These are phyloP conservation scores for Epistrophe eligans DNA, from an alignment of 2,888 invertebrate species.

Conservation along the genomic window DNA sequence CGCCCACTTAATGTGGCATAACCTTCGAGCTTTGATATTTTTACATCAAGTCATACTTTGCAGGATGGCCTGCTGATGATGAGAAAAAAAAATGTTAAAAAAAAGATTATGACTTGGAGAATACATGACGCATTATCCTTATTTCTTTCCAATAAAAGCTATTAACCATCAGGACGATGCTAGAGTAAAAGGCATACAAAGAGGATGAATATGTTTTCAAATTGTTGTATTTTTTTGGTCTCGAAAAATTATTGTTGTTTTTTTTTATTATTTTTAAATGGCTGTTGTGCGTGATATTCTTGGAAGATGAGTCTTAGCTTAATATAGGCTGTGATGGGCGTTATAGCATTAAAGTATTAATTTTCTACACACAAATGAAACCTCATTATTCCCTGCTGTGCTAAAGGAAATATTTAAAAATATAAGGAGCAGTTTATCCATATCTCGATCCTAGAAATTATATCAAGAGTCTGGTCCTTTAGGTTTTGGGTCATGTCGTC, in stretches of 20 bases:
- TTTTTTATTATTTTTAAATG: slow-evolving; percentile 39
- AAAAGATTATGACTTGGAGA: slow-evolving; percentile 56
- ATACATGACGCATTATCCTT: slow-evolving; percentile 55
- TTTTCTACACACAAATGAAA: not conserved
- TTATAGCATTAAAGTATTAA: slow-evolving; percentile 15
- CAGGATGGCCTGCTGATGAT: slow-evolving; percentile 33
- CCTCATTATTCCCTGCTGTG: too few relatives aligned
- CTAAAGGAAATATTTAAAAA: too few relatives aligned
- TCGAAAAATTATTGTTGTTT: not conserved
- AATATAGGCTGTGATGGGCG: slow-evolving; percentile 43
- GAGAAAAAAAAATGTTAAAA: slow-evolving; percentile 26
- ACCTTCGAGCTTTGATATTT: slow-evolving; percentile 10
- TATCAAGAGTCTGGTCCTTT: too few relatives aligned
- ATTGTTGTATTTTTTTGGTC: not conserved
- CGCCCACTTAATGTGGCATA: slow-evolving; percentile 22
- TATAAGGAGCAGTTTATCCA: too few relatives aligned
- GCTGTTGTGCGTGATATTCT: slow-evolving; percentile 63
- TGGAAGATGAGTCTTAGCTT: slow-evolving; percentile 39
- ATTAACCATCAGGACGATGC: not conserved
- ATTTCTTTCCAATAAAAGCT: slow-evolving; percentile 47
- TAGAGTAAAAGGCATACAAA: not conserved
- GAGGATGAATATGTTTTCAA: not conserved
- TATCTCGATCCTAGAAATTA: too few relatives aligned
- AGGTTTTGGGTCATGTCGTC: too few relatives aligned
- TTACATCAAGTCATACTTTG: slow-evolving; percentile 1